Percentiles rank a stretch among this genome's conserved stretches.
Conservation (phyloP, 2,797 vertebrate species). For the Hapalemur alaotrensis region DNA sequence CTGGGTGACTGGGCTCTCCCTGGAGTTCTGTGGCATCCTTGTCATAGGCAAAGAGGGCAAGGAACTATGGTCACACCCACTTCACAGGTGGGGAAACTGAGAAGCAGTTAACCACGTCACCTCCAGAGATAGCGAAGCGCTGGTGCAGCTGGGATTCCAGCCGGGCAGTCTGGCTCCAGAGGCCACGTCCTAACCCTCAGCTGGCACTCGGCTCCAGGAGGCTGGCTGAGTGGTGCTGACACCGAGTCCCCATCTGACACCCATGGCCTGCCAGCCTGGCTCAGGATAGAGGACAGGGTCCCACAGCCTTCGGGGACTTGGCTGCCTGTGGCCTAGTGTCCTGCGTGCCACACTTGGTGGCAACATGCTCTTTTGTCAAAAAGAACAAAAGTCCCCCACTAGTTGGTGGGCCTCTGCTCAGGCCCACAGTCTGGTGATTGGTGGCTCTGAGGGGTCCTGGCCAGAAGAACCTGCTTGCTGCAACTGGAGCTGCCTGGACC, state of each 20-base stretch:
- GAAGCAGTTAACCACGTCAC: neutral
- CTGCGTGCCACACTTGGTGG: neutral
- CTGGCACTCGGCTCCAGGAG: neutral
- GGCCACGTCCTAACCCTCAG: neutral
- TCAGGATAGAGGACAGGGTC: neutral
- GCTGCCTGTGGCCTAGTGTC: neutral
- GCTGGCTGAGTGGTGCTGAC: neutral
- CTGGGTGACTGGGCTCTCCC: neutral
- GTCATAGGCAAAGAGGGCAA: rapidly evolving
- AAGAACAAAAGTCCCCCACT: neutral
- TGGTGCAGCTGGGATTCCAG: neutral
- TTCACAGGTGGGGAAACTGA: neutral
- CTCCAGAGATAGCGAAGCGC: neutral
- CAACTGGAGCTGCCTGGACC: neutral
- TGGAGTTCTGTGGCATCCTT: neutral
- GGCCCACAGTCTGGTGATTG: neutral
- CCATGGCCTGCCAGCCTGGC: neutral
- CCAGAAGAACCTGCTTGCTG: neutral
- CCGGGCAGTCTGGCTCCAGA: neutral
- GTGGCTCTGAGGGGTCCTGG: neutral
- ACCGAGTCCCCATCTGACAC: neutral
- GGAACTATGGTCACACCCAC: neutral
- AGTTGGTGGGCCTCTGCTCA: neutral
- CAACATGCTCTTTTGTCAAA: neutral
- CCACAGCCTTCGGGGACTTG: neutral